Evolutionary conservation across 2,888 invertebrate genomes (phyloP).

Genomic region (Lasioglossum vierecki): DNA sequence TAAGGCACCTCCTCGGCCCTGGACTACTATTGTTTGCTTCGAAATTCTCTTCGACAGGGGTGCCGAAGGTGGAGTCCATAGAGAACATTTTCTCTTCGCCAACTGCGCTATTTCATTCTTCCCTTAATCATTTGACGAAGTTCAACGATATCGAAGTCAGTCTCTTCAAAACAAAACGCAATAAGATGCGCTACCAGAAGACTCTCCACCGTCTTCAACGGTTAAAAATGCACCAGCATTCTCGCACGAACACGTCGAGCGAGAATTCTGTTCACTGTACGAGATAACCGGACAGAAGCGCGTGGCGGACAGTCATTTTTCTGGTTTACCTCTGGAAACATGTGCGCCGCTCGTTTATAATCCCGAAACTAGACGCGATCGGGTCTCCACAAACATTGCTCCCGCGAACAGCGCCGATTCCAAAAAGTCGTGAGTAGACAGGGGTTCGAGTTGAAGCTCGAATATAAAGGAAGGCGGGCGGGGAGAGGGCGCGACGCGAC

Average conservation of each 20-base stretch:
- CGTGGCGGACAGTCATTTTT: slow-evolving; percentile 60
- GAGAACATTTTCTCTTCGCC: too few species aligned
- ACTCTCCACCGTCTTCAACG: background rate
- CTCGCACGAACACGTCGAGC: slow-evolving; percentile 37
- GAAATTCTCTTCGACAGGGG: background rate
- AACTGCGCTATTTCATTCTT: too few species aligned
- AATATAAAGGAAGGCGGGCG: background rate
- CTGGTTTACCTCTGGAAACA: slow-evolving; percentile 62
- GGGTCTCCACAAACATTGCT: background rate
- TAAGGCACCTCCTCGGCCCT: slow-evolving; percentile 3
- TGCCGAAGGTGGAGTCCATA: background rate
- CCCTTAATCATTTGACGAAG: background rate
- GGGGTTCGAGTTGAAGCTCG: background rate
- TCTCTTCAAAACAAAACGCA: background rate
- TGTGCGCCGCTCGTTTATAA: slow-evolving; percentile 71
- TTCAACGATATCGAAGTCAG: background rate
- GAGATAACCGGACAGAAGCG: slow-evolving; percentile 39
- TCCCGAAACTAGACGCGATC: slow-evolving; percentile 71
- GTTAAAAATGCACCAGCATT: slow-evolving; percentile 45
- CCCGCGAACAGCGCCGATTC: slow-evolving; percentile 23
- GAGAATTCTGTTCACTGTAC: slow-evolving; percentile 36
- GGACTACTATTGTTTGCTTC: background rate
- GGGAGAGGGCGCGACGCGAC: slow-evolving; percentile 23
- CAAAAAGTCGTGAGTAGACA: slow-evolving; percentile 16
- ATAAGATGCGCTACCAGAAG: background rate